phyloP scores from a whole-genome alignment of 92 coral and sea anemone species.

The Palythoa grandiflora region DNA sequence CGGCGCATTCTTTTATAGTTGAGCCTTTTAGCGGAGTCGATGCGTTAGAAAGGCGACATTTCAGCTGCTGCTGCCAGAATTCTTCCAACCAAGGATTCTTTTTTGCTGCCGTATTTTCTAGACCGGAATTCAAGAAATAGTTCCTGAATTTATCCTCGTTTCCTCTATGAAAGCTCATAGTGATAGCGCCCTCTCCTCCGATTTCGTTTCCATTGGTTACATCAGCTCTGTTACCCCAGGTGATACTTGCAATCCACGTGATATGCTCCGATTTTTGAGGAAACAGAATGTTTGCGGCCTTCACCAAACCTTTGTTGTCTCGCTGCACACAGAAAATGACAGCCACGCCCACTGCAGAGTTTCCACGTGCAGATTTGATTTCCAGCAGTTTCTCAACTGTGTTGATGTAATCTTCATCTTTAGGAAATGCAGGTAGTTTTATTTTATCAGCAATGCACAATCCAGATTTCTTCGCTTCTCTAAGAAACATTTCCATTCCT shows the following conservation, averaged over 20 bases:
- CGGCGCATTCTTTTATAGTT: not conserved
- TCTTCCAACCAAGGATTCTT: constrained; percentile 30
- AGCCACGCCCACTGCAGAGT: constrained; percentile 46
- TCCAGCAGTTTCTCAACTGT: constrained; percentile 9
- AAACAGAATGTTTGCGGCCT: constrained; percentile 36
- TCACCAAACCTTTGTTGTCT: constrained; percentile 49
- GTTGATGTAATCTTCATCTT: constrained; percentile 23
- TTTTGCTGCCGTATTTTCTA: not conserved
- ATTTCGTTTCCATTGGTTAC: constrained; percentile 7
- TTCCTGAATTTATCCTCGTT: constrained; percentile 29
- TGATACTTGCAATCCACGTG: constrained; percentile 52
- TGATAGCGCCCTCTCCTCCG: constrained; percentile 32
- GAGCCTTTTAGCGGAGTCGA: not conserved
- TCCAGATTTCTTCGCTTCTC: constrained; percentile 30
- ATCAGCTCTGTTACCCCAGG: constrained; percentile 44
- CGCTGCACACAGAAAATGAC: constrained; percentile 55
- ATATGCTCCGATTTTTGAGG: constrained; percentile 23
- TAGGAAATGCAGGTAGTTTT: constrained; percentile 39
- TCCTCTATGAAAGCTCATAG: constrained; percentile 15
- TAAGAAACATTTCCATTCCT: constrained; percentile 45
- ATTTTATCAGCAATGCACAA: constrained; percentile 50
- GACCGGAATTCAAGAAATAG: constrained; percentile 1
- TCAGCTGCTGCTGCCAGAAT: constrained; percentile 34
- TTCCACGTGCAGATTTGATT: not conserved
- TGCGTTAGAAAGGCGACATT: not conserved